phyloP scores from a whole-genome alignment of 2,113 vertebrate genomes.

The Hippocampus comes region DNA sequence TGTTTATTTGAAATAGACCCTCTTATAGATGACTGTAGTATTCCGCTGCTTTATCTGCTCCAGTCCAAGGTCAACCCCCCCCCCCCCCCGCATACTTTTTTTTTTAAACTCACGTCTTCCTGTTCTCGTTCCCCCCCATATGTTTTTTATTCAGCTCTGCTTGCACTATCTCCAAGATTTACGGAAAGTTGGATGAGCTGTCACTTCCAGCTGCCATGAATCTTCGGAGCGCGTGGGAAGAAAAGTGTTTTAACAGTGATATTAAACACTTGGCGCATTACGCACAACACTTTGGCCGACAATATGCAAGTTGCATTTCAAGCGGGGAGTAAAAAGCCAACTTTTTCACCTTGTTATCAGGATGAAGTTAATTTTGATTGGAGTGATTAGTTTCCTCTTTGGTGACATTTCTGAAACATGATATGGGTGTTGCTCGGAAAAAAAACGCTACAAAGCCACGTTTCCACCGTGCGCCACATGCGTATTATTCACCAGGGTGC shows the following conservation, averaged over 20 bases:
- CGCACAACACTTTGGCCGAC: not conserved
- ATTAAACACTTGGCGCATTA: constrained; percentile 37
- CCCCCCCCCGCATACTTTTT: not conserved
- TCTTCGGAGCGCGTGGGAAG: constrained; percentile 54
- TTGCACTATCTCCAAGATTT: constrained; percentile 68
- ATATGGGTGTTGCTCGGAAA: too few relatives aligned
- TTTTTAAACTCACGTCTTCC: constrained; percentile 22
- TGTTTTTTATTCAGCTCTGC: constrained; percentile 66
- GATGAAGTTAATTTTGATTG: not conserved
- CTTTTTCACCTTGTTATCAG: not conserved
- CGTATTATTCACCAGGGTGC: not conserved
- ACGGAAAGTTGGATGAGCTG: constrained; percentile 71
- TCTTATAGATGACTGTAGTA: constrained; percentile 55
- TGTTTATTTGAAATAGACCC: constrained; percentile 51
- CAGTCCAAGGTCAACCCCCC: constrained; percentile 38
- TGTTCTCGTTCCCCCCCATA: constrained; percentile 53
- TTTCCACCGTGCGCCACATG: not conserved
- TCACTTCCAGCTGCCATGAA: constrained; percentile 63
- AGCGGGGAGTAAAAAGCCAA: not conserved
- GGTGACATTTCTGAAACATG: not conserved
- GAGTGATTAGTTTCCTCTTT: not conserved
- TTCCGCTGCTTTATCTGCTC: constrained; percentile 58
- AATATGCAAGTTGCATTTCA: not conserved
- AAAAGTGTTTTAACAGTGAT: constrained; percentile 50
- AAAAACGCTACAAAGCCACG: not conserved